phyloP scores from a whole-genome alignment of 1,140 invertebrate species.

The Hyles vespertilio region DNA sequence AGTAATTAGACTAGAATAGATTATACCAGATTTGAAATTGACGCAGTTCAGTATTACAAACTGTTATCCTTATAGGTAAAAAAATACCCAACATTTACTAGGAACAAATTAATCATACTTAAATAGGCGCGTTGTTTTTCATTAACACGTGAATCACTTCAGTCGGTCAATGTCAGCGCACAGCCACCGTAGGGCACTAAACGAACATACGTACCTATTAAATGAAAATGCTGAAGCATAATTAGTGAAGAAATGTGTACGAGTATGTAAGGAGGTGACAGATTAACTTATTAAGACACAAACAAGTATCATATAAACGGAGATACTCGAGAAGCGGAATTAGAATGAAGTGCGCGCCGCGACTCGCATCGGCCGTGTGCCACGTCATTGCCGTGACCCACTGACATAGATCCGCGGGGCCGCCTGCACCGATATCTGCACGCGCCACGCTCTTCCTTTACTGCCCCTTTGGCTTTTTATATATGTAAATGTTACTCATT shows the following conservation, averaged over 20 bases:
- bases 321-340: slow-evolving; percentile 71
- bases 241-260: no score
- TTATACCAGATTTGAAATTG: no score
- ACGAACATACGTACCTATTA: no score
- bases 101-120: no score
- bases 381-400: slow-evolving; percentile 74
- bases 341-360: slow-evolving; percentile 71
- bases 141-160: slow-evolving; percentile 37
- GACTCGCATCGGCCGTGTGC: slow-evolving; percentile 61
- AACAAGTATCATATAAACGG: slow-evolving; percentile 42
- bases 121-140: slow-evolving; percentile 12
- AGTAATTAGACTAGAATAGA: no score
- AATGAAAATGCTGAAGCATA: no score
- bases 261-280: slow-evolving; percentile 17
- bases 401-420: slow-evolving; percentile 72
- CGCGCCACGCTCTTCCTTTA: slow-evolving; percentile 66
- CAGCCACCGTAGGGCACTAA: no score
- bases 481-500: neutral
- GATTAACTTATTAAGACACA: slow-evolving; percentile 33
- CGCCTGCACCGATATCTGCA: slow-evolving; percentile 74
- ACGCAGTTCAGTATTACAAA: no score
- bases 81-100: no score
- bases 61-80: no score
- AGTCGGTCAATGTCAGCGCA: slow-evolving; percentile 52
- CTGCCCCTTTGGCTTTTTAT: slow-evolving; percentile 29